phyloP scores from a whole-genome alignment of 2,113 vertebrate species.

The Cavia porcellus region DNA sequence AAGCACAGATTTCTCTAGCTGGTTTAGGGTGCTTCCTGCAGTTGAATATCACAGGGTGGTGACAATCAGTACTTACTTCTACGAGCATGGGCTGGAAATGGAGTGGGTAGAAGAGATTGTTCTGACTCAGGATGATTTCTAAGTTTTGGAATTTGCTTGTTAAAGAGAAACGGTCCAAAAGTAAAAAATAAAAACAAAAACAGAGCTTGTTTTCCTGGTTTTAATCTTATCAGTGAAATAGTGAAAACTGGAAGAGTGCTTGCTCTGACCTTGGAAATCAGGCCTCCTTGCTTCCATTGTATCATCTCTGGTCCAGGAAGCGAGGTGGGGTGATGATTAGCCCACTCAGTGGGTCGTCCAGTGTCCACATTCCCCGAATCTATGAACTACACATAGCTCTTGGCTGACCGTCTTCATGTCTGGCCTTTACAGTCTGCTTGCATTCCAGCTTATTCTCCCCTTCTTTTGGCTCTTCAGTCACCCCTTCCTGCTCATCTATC shows the following conservation, averaged over 20 bases:
- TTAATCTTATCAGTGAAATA: neutral
- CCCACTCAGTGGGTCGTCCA: accelerated
- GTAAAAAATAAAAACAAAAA: neutral
- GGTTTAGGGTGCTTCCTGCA: too few species aligned
- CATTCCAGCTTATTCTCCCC: accelerated
- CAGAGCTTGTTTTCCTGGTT: neutral
- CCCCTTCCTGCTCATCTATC: neutral
- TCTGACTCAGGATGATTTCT: neutral
- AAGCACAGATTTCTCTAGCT: neutral
- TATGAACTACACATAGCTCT: neutral
- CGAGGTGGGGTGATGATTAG: too few species aligned
- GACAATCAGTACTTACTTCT: neutral
- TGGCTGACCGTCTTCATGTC: neutral
- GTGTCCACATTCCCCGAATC: neutral
- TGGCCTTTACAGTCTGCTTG: accelerated
- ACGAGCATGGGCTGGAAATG: neutral
- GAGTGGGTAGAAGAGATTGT: neutral
- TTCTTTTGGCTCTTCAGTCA: neutral
- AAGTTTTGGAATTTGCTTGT: neutral
- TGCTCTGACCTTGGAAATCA: neutral
- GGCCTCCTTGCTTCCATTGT: accelerated
- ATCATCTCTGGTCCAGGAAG: neutral
- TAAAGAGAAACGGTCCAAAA: neutral
- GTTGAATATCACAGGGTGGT: neutral
- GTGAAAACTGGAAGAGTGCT: neutral